Base-by-base conservation (phyloP, 2,797 vertebrate species). In the Poecilia gillii region DNA sequence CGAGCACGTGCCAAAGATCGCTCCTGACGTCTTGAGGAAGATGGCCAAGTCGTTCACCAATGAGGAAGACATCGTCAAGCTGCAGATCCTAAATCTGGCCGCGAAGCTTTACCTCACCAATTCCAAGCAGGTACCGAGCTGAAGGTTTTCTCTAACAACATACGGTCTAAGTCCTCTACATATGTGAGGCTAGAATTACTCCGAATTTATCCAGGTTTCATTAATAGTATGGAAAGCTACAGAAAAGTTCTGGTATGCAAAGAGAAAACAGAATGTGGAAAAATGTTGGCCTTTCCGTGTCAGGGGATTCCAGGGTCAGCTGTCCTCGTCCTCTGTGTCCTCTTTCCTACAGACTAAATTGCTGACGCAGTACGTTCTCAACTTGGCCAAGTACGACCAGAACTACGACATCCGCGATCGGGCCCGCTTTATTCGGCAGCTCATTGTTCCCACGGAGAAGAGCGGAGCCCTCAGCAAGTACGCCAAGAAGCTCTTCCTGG, bases 101-200 rank as follows among this genome's bases (percentile, higher is more conserved):
- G 98, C 99, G 77, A 99, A 99, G 90, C 97, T 99, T 33, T 99
- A 99, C 90, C 95, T 99, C 87, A 99, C 99, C 83, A 99, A 99
- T 94, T 99, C 97, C 31, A 99, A 99, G 93, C 99, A 99, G 97
- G 98, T 98, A 4, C 25, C 6, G 4, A 71, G 66, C 11, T 13
- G 20, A 0, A 46, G 41, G 13, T 31, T 36, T 71, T 59, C 12
- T 77, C 53, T 23, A 1, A 68, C 8, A 49, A 33, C n/a, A 49
- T 28, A 23, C 6, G 20, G 45, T 2, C 23, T 43, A 14, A 41
- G 41, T 41, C 4, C 33, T 64, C 31, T 36, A 8, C 16, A 2
- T 33, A 64, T 36, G 13, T 1, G 31, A 36, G 16, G 23, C 36
- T 41, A 23, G 8, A 68, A 68, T 25, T 12, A 41, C 18, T 36